phyloP scores from a whole-genome alignment of 2,113 vertebrate species.

The Nothoprocta pentlandii region DNA sequence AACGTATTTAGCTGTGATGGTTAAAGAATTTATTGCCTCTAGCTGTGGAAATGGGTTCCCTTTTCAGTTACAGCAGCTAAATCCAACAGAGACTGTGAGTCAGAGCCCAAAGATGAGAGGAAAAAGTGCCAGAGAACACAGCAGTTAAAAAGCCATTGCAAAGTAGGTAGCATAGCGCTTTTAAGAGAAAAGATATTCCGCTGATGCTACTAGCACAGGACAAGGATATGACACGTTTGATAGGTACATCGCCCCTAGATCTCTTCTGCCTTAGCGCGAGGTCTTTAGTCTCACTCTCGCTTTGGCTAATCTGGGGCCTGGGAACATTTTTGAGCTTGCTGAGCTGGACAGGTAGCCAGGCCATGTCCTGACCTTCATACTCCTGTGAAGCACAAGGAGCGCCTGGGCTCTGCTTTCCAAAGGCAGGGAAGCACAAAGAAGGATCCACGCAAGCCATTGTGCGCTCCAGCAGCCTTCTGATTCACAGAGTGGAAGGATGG shows the following conservation, averaged over 20 bases:
- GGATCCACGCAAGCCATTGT: neutral
- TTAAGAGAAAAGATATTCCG: slow-evolving; percentile 1
- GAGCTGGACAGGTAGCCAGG: neutral
- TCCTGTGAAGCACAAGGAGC: neutral
- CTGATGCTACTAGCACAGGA: neutral
- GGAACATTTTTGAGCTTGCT: neutral
- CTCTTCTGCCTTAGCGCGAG: neutral
- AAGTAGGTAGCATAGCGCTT: neutral
- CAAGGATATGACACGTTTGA: neutral
- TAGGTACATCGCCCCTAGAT: rapidly evolving
- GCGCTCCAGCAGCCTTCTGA: neutral
- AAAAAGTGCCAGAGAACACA: neutral
- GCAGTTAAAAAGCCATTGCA: slow-evolving; percentile 18
- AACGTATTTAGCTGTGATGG: slow-evolving; percentile 4
- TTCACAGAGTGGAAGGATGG: neutral
- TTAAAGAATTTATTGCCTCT: slow-evolving; percentile 33
- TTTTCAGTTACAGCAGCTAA: slow-evolving; percentile 16
- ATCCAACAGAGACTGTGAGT: neutral
- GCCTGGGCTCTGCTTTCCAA: neutral
- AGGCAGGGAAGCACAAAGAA: neutral
- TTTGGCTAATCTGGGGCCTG: neutral
- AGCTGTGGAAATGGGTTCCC: slow-evolving; percentile 1
- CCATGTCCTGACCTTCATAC: neutral
- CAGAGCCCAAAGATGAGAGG: neutral
- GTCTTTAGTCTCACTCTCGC: neutral